Base-by-base conservation (phyloP, 2,113 vertebrate species). In the Phycodurus eques region DNA sequence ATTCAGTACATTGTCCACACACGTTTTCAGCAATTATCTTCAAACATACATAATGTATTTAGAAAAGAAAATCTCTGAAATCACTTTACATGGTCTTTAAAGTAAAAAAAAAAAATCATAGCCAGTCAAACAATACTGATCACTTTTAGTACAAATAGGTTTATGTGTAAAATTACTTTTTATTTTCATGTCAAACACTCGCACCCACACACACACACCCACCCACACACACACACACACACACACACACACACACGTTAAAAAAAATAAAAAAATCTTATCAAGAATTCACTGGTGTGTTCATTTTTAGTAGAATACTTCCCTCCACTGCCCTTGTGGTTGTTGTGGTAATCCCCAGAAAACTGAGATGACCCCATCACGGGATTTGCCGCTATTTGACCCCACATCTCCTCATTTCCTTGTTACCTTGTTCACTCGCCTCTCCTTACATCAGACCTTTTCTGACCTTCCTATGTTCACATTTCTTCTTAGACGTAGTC, bases 311-410 rank as follows among this genome's bases (percentile, higher is more conserved):
- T 27, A 56, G 66, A 70, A 33, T 13, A 7, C 59, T 67, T 70
- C 4, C 27, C 65, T 49, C 62, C 19, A 42, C 73, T 56, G 66
- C 77, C 66, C 72, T 46, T 43, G 44, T 64, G 72, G 54, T 74
- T 56, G 78, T 51, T 64, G 66, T 68, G 70, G 72, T 84, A 84
- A 85, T 87, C 80, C 81, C 80, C 68, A 42, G 35, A 68, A 78
- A 78, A 78, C 75, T 75, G 83, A 84, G 84, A 62, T 64, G 78
- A 77, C 70, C n/a, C 68, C 67, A 83, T 80, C 64, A 78, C 56
- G 62, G 80, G 75, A 89, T 84, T 88, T 84, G 67, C 80, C 46
- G 44, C 78, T 43, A 78, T 76, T 72, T 75, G 77, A n/a, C 76
- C 68, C 66, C 27, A 73, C 57, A 49, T 56, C 67, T 79, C 61